A percentile compares a stretch with the other conserved stretches of the same genome.
Evolutionary conservation across 2,888 invertebrate species (phyloP).

Genomic region (Alviniconcha strummeri): DNA sequence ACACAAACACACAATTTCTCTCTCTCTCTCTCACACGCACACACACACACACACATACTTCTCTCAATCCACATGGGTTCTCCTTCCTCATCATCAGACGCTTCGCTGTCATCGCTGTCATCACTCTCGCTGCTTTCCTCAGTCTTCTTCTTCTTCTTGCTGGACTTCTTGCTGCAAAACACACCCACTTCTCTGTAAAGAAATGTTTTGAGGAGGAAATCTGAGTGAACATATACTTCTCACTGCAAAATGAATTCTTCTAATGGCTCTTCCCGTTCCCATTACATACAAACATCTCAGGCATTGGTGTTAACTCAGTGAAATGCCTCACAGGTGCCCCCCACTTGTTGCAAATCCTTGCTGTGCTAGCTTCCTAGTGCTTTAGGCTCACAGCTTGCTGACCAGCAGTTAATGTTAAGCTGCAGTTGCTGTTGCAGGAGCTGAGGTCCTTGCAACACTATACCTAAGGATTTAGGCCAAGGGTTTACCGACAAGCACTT

Average conservation of each 20-base stretch:
- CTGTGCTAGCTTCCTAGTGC: too few species aligned
- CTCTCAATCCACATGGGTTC: slow-evolving; percentile 35
- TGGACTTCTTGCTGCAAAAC: not conserved
- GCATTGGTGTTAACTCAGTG: too few species aligned
- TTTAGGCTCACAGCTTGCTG: too few species aligned
- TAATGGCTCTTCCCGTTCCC: not conserved
- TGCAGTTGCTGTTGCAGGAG: too few species aligned
- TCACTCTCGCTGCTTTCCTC: slow-evolving; percentile 66
- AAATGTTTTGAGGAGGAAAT: not conserved
- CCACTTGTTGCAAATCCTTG: too few species aligned
- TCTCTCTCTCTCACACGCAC: not conserved
- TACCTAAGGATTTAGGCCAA: too few species aligned
- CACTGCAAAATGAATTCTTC: not conserved
- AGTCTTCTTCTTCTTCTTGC: slow-evolving; percentile 50
- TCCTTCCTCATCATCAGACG: slow-evolving; percentile 78
- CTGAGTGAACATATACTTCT: too few species aligned
- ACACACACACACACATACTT: not conserved
- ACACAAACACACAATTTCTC: not conserved
- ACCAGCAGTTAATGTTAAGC: too few species aligned
- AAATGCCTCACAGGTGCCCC: too few species aligned
- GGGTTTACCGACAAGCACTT: too few species aligned
- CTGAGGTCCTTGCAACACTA: too few species aligned
- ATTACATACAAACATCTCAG: too few species aligned
- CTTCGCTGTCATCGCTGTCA: slow-evolving; percentile 73
- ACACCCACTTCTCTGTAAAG: not conserved